phyloP scores from a whole-genome alignment of 2,113 vertebrate genomes.

The Cynopterus brachyotis region DNA sequence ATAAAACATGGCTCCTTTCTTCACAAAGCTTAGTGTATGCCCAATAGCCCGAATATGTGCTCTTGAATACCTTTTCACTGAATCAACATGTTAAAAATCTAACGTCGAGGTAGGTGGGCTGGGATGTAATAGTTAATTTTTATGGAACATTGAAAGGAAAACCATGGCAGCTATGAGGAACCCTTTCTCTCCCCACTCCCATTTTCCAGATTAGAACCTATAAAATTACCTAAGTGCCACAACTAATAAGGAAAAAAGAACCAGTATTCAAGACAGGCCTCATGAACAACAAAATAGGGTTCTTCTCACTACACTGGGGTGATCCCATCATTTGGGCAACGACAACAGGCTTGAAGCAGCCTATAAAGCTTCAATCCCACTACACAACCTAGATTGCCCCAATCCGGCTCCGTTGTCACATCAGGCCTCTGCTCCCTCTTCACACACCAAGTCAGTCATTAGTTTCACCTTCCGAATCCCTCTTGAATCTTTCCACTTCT shows the following conservation, averaged over 20 bases:
- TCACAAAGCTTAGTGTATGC: not conserved
- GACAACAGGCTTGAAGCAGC: not conserved
- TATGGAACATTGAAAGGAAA: not conserved
- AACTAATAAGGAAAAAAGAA: not conserved
- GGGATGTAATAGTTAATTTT: not conserved
- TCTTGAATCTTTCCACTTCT: not conserved
- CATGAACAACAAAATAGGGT: not conserved
- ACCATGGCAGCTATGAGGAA: not conserved
- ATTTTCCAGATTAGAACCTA: not conserved
- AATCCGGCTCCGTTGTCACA: not conserved
- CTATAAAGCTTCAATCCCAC: not conserved
- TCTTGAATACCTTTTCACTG: not conserved
- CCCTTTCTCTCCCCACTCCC: not conserved
- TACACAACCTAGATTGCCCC: not conserved
- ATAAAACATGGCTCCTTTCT: not conserved
- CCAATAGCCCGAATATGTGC: not conserved
- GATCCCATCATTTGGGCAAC: not conserved
- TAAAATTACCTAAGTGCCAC: not conserved
- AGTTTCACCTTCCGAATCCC: not conserved
- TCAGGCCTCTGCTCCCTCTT: not conserved
- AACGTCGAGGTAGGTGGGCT: not conserved
- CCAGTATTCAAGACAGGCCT: not conserved
- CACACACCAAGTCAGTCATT: not conserved
- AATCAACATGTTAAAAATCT: not conserved
- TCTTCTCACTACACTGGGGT: not conserved